Conservation (phyloP, 2,888 invertebrate genomes). For the Drosophila anceps region DNA sequence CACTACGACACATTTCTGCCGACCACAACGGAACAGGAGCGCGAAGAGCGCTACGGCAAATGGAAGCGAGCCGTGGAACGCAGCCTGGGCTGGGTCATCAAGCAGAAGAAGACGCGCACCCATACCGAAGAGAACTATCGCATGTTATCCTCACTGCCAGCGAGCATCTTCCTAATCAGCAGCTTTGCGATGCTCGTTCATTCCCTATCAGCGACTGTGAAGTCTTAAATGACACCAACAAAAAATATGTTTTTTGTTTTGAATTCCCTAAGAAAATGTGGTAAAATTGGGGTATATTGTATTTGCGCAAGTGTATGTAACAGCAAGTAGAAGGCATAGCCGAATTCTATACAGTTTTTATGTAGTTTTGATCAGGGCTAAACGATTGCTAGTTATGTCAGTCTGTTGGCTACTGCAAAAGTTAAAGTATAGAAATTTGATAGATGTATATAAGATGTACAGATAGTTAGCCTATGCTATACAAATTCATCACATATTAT, state of each 20-base stretch:
- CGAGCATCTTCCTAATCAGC: conserved; percentile 90
- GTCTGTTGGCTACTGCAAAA: not conserved
- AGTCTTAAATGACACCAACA: conserved; percentile 21
- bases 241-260: not conserved
- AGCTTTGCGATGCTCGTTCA: conserved; percentile 88
- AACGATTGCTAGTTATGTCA: not conserved
- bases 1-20: conserved; percentile 92
- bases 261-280: not conserved
- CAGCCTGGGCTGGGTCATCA: conserved; percentile 94
- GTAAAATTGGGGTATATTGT: not conserved
- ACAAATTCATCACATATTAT: too few relatives aligned
- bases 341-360: not conserved
- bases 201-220: conserved; percentile 55
- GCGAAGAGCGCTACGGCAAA: conserved; percentile 93
- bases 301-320: not conserved
- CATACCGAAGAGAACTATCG: conserved; percentile 94
- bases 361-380: not conserved
- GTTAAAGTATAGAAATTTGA: too few relatives aligned
- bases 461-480: not conserved
- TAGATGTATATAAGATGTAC: not conserved
- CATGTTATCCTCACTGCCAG: conserved; percentile 92
- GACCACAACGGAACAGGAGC: conserved; percentile 92
- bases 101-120: conserved; percentile 89
- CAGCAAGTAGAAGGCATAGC: not conserved
- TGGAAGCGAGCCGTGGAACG: conserved; percentile 98